Conservation (phyloP, 2,888 invertebrate species). For the Bellardia bayeri region DNA sequence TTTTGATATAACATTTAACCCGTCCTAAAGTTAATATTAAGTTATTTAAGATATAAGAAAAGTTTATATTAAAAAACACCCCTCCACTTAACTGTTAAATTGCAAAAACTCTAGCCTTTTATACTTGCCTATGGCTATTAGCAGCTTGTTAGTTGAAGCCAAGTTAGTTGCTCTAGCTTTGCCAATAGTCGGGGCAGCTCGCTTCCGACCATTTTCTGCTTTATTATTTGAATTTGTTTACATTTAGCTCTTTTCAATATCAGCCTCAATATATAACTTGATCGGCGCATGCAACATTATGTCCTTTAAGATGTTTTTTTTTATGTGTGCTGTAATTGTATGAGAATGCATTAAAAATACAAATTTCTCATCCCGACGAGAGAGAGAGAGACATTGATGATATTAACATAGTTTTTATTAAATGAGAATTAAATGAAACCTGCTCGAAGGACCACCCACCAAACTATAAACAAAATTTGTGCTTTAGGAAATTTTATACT, state of each 20-base stretch:
- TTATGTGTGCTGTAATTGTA: slow-evolving; percentile 65
- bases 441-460: slow-evolving; percentile 34
- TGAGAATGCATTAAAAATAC: slow-evolving; percentile 51
- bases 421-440: slow-evolving; percentile 12
- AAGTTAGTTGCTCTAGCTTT: slow-evolving; percentile 47
- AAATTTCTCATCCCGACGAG: slow-evolving; percentile 13
- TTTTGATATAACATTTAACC: too few relatives aligned
- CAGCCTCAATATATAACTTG: slow-evolving; percentile 46
- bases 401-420: neutral
- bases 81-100: neutral
- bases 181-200: slow-evolving; percentile 28
- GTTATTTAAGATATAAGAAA: too few relatives aligned
- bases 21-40: too few relatives aligned
- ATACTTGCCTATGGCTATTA: slow-evolving; percentile 64
- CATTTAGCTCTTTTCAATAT: slow-evolving; percentile 61
- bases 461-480: neutral
- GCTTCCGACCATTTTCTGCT: slow-evolving; percentile 41
- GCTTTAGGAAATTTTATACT: neutral
- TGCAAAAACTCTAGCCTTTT: neutral
- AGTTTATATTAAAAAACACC: neutral
- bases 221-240: slow-evolving; percentile 23
- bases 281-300: slow-evolving; percentile 54
- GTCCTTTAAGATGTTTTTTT: slow-evolving; percentile 55
- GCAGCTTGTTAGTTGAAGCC: slow-evolving; percentile 63
- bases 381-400: neutral